phyloP scores from a whole-genome alignment of 1,140 invertebrate species.

The Geopemphigus sp. region DNA sequence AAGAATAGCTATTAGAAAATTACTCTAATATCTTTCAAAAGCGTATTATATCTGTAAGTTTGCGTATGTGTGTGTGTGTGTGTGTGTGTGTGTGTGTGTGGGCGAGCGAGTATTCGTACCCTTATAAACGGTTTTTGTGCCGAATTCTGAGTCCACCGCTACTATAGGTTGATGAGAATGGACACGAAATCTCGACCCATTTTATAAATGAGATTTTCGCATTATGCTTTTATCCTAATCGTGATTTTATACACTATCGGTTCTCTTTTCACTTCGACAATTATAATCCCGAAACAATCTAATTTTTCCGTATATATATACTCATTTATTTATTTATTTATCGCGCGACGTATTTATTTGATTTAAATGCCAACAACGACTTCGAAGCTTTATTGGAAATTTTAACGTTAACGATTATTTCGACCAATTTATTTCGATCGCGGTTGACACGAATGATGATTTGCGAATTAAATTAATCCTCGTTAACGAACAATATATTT shows the following conservation, averaged over 20 bases:
- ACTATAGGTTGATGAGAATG: neutral
- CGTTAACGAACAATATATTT: no score
- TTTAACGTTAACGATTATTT: no score
- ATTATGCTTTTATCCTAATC: neutral
- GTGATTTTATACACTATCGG: neutral
- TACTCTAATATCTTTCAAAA: slow-evolving; percentile 12
- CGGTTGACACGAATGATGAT: no score
- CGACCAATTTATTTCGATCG: no score
- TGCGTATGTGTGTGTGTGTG: neutral
- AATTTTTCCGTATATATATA: no score
- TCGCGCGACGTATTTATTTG: no score
- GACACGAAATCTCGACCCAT: slow-evolving; percentile 14
- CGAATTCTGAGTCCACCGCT: neutral
- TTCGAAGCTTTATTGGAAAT: no score
- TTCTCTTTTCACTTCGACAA: neutral
- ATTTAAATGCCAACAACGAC: no score
- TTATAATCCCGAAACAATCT: no score
- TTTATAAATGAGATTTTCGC: slow-evolving; percentile 4
- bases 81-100: neutral
- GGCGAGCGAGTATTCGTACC: neutral
- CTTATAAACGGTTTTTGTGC: slow-evolving; percentile 32
- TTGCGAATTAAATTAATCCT: no score
- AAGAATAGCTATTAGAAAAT: slow-evolving; percentile 10
- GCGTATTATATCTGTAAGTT: neutral
- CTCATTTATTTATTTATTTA: no score